Evolutionary conservation across 2,113 vertebrate genomes (phyloP).

Genomic region (Struthio camelus): DNA sequence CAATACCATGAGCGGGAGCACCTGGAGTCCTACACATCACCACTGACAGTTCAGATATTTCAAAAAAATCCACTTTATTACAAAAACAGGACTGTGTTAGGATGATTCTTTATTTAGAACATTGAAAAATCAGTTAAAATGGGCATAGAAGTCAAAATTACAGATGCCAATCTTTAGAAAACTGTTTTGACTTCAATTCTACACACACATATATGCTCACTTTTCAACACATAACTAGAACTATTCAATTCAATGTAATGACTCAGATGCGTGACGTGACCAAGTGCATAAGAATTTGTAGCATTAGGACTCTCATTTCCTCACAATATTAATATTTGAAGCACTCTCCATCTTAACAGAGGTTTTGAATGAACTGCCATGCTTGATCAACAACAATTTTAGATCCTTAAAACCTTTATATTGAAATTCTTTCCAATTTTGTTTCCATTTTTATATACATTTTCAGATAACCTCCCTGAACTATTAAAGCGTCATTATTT

Average conservation of each 20-base stretch:
- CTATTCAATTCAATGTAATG: neutral
- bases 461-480: neutral
- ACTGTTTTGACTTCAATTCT: neutral
- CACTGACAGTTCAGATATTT: conserved; percentile 84
- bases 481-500: neutral
- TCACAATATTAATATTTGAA: neutral
- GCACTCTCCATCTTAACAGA: neutral
- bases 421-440: neutral
- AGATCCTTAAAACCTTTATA: neutral
- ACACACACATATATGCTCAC: neutral
- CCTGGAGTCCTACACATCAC: conserved; percentile 87
- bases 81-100: conserved; percentile 74
- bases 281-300: neutral
- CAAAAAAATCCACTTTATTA: conserved; percentile 81
- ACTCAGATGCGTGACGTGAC: neutral
- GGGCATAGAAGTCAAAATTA: conserved; percentile 23
- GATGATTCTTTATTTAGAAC: conserved; percentile 61
- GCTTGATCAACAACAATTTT: neutral
- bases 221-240: neutral
- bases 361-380: neutral
- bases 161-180: neutral
- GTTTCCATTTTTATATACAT: neutral
- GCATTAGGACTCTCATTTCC: neutral
- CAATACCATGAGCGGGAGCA: conserved; percentile 82
- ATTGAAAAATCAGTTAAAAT: conserved; percentile 39